Evolutionary conservation across 2,113 vertebrate species (phyloP), one percentile per base, ranked within the genome.

Genomic region (Tyrannus savana): DNA sequence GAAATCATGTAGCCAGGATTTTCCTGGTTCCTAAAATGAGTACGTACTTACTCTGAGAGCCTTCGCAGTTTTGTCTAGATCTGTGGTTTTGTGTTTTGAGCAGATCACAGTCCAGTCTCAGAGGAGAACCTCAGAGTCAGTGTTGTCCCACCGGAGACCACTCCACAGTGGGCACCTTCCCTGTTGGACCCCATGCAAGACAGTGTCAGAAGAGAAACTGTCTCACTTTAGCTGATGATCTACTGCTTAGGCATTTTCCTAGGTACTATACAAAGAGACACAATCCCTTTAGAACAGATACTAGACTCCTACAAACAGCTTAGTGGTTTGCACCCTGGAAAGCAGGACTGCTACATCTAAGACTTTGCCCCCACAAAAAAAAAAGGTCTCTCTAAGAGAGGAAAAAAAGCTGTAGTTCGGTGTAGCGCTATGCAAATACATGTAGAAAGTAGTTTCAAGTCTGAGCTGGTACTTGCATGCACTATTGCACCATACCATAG

Each of bases 161-260:
- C 25, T 4, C 16, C 5, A 50, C 0, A 0, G 24, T 10, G 22
- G 5, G 12, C 13, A 83, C 49, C 19, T 63, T 64, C 21, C 27
- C 41, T 79, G 19, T 27, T 3, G 14, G 53, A 35, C 7, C 19
- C 24, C 41, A n/a, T 0, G 0, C 9, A 66, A 67, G 84, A 41
- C 4, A 14, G 6, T 9, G n/a, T 59, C 52, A 75, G 56, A 74
- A 78, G 8, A 78, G 19, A 71, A 91, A 68, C 7, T 33, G 23
- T 17, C 64, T 59, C 6, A 1, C 52, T 71, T 78, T 56, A 55
- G 47, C 27, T 81, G 58, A 58, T 30, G 15, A 74, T 12, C 46
- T 66, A 4, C 55, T 62, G 42, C 55, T 94, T 23, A 62, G n/a
- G 19, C 19, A 15, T 46, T 81, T 55, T 89, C 50, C 41, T 75